Base-by-base conservation (phyloP, 2,797 vertebrate genomes). In the Delichon dasypus region DNA sequence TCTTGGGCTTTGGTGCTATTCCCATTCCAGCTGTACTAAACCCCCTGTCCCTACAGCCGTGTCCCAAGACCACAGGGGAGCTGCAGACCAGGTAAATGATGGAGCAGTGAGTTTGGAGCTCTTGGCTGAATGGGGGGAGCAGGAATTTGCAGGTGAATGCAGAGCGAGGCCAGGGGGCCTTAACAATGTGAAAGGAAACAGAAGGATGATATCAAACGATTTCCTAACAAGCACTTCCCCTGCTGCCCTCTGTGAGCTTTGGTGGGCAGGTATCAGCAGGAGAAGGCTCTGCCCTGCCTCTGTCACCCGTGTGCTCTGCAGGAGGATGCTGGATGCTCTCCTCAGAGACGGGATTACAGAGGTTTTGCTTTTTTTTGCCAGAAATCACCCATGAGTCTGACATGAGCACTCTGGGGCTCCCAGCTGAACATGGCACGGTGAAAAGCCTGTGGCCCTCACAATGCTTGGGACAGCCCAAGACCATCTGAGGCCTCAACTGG, bases 81-180 rank as follows among this genome's bases (percentile, higher is more conserved):
- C 36, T 70, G 30, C 74, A 86, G 61, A 74, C 4, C 36, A 48
- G 47, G 55, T 6, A 42, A 42, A 53, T 16, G 66, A 66, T 2
- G 18, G 48, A 51, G 53, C 53, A 57, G 36, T 48, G 70, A 65
- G 16, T 58, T 15, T 84, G 53, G 26, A 79, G 64, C 34, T 30
- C 40, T 58, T 58, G 1, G 26, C 48, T 79, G 58, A 36, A 61
- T 4, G 32, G 12, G 44, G 18, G 26, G 21, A 90, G 26, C 19
- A 48, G 50, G 34, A 64, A 60, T 65, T 50, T 48, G 26, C 38
- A 12, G 12, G 32, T 4, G 6, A 85, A 71, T 25, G 29, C 34
- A 60, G 27, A 67, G 26, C 1, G 0, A 55, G 48, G 10, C 66
- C 23, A 30, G 10, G 19, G n/a, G 7, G 7, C 65, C 23, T 1